Evolutionary conservation across 2,797 vertebrate species (phyloP), one percentile per base, ranked within the genome.

Genomic region (Coracias cyanogaster): DNA sequence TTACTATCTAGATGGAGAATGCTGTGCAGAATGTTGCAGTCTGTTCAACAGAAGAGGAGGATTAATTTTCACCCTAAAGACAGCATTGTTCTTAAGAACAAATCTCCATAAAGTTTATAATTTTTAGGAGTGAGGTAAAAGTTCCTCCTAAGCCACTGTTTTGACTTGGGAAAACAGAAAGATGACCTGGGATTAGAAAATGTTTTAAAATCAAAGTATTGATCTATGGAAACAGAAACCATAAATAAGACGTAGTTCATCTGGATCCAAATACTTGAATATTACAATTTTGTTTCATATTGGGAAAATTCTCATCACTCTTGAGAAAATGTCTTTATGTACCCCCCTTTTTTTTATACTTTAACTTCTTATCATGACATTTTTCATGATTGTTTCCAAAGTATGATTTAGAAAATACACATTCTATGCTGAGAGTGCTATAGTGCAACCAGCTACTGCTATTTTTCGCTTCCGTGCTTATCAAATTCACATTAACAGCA

Each of bases 351-450:
- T 39, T 6, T 66, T 79, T 39, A 39, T 14, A 12, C 8, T 76
- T 67, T 20, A 82, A 11, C 7, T 62, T 58, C 33, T 64, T 62
- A 20, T 17, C 0, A 0, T 39, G 8, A 4, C 33, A 46, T 29
- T 80, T 78, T 81, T 65, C 25, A 26, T 29, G 3, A 29, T 19
- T 49, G 15, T 70, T 89, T 76, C 33, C 31, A 54, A 82, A 67
- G 26, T 6, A 26, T 0, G 0, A 65, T 66, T 71, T 35, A 9
- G 21, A 60, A 48, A 45, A 31, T 2, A 7, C 7, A 6, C 11
- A 5, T 16, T 49, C 6, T 20, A 0, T 43, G 24, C 48, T 33
- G 37, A 5, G 16, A 61, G 24, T 15, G 22, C 20, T 43, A 4
- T 43, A 13, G 15, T 86, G 86, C 64, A 57, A 14, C 3, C 31